These are phyloP conservation scores for Anser brachyrhynchus DNA, from an alignment of 2,113 vertebrate genomes.

Conservation along the genomic window DNA sequence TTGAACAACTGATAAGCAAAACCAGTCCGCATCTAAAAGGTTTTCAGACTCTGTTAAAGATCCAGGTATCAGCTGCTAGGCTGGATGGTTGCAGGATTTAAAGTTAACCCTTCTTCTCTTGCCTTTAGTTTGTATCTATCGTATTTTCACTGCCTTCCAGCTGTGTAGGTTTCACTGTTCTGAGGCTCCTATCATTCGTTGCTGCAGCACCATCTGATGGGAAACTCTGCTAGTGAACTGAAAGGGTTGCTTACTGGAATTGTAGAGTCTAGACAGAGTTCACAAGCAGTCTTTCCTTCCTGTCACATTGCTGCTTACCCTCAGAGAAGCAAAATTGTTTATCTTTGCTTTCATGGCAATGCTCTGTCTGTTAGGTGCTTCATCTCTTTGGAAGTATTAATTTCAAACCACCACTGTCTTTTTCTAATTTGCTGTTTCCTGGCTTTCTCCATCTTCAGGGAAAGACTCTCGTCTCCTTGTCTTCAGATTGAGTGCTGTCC, in stretches of 20 bases:
- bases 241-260: neutral
- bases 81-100: neutral
- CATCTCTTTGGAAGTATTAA: neutral
- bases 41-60: neutral
- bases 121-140: neutral
- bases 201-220: neutral
- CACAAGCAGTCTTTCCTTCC: neutral
- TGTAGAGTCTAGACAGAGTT: neutral
- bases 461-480: slow-evolving; percentile 95
- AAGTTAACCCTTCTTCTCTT: neutral
- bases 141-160: neutral
- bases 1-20: neutral
- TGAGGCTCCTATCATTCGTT: neutral
- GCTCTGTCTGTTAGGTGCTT: neutral
- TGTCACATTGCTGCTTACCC: fast-evolving
- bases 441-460: slow-evolving; percentile 71
- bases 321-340: neutral
- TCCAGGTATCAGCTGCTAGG: neutral
- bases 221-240: neutral
- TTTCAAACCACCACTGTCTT: neutral
- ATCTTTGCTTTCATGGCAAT: neutral
- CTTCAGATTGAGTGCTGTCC: slow-evolving; percentile 87
- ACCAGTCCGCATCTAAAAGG: neutral
- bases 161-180: neutral
- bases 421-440: neutral